Base-by-base conservation (phyloP, 2,797 vertebrate genomes). In the Tapera naevia region DNA sequence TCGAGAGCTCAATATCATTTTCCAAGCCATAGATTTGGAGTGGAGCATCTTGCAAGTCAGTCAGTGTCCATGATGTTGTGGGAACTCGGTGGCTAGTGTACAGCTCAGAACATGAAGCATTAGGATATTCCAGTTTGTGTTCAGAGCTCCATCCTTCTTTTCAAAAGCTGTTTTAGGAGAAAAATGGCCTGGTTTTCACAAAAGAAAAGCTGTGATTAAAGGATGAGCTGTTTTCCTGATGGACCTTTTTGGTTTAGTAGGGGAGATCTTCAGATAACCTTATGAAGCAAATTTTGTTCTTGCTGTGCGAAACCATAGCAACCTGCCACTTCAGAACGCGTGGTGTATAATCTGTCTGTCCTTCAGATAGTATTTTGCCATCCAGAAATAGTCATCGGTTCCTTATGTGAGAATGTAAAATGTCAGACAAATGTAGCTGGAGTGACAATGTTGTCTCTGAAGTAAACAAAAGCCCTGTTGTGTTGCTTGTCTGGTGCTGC, bases 261-360 rank as follows among this genome's bases (percentile, higher is more conserved):
- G 79, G 70, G 45, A 84, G 86, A 91, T 96, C 74, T 69, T 93
- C 91, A 88, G 88, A 92, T 93, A 95, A 88, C 74, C 93, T 94
- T 91, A 96, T 91, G 93, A 95, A 22, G 57, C 64, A 32, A 91
- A 91, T 95, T 93, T 82, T 95, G 25, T 93, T 96, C 91, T 96
- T 97, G 91, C 92, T 56, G 76, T 87, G 57, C 33, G 97, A 97
- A 97, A 97, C 97, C 97, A 97, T 98, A 95, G 97, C 96, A 98
- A 97, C 97, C 93, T 93, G 75, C 79, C 82, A 91, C 86, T 97
- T 96, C 81, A 83, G 86, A 88, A 96, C 94, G 83, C 96, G 92
- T 62, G 46, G 89, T 94, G 82, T 97, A 71, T 96, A 97, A 97
- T 97, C 96, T 96, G 32, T 96, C 91, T 97, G 95, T 96, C 96